Evolutionary conservation across 2,888 invertebrate genomes (phyloP).

Genomic region (Brenthis hecate): DNA sequence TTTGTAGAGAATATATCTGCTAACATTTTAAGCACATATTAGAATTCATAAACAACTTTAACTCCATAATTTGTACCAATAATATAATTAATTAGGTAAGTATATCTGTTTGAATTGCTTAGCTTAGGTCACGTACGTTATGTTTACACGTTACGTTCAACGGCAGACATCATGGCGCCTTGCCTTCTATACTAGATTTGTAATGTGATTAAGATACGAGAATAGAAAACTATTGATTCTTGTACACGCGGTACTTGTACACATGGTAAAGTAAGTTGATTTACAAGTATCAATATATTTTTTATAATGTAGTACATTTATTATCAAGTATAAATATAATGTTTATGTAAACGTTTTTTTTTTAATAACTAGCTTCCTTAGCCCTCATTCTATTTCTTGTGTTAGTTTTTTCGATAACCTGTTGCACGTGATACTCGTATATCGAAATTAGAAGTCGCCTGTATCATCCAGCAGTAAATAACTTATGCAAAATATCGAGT

Average conservation of each 20-base stretch:
- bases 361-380: no score
- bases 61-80: constrained; percentile 20
- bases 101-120: constrained; percentile 22
- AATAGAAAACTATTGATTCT: constrained; percentile 6
- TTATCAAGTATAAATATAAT: no score
- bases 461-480: no score
- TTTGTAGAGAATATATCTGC: background rate
- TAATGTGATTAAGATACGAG: constrained; percentile 15
- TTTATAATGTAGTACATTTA: background rate
- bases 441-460: no score
- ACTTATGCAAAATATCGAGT: no score
- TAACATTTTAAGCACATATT: constrained; percentile 3
- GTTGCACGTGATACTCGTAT: no score
- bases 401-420: no score
- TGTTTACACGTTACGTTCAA: constrained; percentile 3
- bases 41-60: constrained; percentile 11
- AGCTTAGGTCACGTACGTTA: constrained; percentile 14
- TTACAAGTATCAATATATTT: background rate
- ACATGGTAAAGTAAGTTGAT: background rate
- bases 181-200: constrained; percentile 4
- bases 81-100: background rate
- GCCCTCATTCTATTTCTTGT: no score
- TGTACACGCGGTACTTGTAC: background rate
- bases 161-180: constrained; percentile 13
- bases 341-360: no score